Conservation (phyloP, 2,797 vertebrate species). For the Tenualosa ilisha region DNA sequence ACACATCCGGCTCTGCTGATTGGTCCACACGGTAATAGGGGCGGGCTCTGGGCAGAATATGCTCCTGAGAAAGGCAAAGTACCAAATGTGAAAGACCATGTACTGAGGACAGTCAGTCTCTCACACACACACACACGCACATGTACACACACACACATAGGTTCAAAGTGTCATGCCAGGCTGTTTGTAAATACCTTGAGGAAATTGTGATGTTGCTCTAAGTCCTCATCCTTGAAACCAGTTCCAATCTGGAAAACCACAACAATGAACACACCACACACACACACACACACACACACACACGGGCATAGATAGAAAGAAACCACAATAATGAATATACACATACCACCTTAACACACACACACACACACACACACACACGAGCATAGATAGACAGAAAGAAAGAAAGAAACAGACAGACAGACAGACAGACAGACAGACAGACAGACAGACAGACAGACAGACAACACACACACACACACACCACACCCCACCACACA, state of each 20-base stretch:
- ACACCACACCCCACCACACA: not conserved
- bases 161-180: too few relatives aligned
- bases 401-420: not conserved
- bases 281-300: not conserved
- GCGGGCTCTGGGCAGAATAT: slow-evolving; percentile 77
- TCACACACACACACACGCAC: not conserved
- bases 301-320: not conserved
- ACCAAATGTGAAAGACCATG: not conserved
- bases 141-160: not conserved
- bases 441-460: not conserved
- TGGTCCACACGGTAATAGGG: slow-evolving; percentile 84
- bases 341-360: not conserved
- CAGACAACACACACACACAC: slow-evolving; percentile 19
- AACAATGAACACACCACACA: not conserved
- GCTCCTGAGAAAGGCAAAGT: slow-evolving; percentile 68
- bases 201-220: slow-evolving; percentile 83
- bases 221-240: slow-evolving; percentile 88
- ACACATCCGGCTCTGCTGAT: slow-evolving; percentile 81
- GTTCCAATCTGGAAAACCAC: slow-evolving; percentile 81
- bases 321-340: too few relatives aligned
- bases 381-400: not conserved
- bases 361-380: not conserved
- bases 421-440: not conserved
- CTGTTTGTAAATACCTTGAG: slow-evolving; percentile 76
- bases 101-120: not conserved